A percentile compares a stretch with the other conserved stretches of the same genome.
Conservation (phyloP, 2,888 invertebrate genomes). For the Scaptomyza parva region DNA sequence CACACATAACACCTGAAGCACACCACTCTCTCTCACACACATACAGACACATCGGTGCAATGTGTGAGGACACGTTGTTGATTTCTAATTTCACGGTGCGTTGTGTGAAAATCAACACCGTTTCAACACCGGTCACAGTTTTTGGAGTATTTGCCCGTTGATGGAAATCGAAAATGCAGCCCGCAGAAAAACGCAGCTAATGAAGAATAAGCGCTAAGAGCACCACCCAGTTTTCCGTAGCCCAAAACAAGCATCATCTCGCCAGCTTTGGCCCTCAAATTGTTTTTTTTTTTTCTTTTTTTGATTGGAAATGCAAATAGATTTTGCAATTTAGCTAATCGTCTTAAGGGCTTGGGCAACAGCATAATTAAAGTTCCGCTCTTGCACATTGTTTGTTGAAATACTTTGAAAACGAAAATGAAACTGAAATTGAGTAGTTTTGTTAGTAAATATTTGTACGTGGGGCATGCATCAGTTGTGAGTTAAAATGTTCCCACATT, state of each 20-base stretch:
- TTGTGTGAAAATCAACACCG: slow-evolving; percentile 82
- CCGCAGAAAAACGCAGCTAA: slow-evolving; percentile 76
- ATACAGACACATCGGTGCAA: slow-evolving; percentile 9
- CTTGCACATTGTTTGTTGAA: background rate
- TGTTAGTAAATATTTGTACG: too few species aligned
- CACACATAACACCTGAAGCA: slow-evolving; percentile 65
- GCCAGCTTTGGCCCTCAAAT: background rate
- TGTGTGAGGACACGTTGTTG: slow-evolving; percentile 69
- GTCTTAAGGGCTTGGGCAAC: background rate
- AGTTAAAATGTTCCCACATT: too few species aligned
- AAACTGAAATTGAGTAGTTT: too few species aligned
- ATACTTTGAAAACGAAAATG: background rate
- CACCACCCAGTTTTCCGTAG: background rate
- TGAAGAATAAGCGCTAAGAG: slow-evolving; percentile 55
- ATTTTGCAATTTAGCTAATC: slow-evolving; percentile 11
- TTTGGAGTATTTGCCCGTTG: slow-evolving; percentile 9
- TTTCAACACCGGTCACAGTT: slow-evolving; percentile 31
- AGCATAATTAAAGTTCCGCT: background rate
- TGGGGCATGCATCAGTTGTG: too few species aligned
- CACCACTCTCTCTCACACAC: background rate
- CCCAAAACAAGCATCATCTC: background rate
- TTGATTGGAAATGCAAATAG: slow-evolving; percentile 10
- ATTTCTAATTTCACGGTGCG: slow-evolving; percentile 81
- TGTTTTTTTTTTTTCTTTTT: too few species aligned
- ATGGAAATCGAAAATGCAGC: slow-evolving; percentile 50